Base-by-base conservation (phyloP, 1,140 invertebrate genomes). In the Dreissena polymorpha region DNA sequence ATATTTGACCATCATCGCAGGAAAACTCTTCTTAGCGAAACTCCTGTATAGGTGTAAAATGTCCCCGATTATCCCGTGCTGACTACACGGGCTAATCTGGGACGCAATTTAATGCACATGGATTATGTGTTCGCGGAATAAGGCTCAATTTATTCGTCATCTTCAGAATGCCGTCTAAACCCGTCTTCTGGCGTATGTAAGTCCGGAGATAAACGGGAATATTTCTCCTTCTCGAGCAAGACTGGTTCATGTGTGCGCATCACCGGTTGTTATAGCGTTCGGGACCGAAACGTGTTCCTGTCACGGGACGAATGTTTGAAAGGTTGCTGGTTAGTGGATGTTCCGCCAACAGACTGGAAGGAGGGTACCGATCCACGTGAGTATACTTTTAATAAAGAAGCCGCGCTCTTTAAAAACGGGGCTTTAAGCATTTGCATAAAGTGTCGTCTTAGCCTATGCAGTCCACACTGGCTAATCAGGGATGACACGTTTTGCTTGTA, bases 201-300 rank as follows among this genome's bases (percentile, higher is more conserved):
- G 57, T 39, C 25, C n/a, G 27, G 67, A 14, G 68, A 80, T 55
- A 71, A 53, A 67, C 53, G 69, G 6, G 64, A 51, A 7, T 80
- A n/a, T 39, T 80, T n/a, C 10, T 71, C 53, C 8, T 80, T 1
- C 39, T 64, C 53, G 18, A 64, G 53, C 53, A 80, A 80, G 67
- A 68, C 78, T 1, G 70, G 69, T 12, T 50, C 78, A 5, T 80
- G 78, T 65, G 70, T 72, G 6, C 78, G 72, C 23, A 80, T 80
- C 13, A 60, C 39, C 67, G 78, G 78, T 55, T 80, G 78, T 25
- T 80, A 72, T 49, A 71, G 68, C 51, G 57, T 80, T 51, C 51
- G 78, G 10, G 78, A 80, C 50, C 78, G 69, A 23, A 80, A 80
- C 39, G 60, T 80, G 18, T 80, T 80, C 51, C 51, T 72, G 53